Conservation (phyloP, 2,113 vertebrate genomes). For the Isurus oxyrinchus region DNA sequence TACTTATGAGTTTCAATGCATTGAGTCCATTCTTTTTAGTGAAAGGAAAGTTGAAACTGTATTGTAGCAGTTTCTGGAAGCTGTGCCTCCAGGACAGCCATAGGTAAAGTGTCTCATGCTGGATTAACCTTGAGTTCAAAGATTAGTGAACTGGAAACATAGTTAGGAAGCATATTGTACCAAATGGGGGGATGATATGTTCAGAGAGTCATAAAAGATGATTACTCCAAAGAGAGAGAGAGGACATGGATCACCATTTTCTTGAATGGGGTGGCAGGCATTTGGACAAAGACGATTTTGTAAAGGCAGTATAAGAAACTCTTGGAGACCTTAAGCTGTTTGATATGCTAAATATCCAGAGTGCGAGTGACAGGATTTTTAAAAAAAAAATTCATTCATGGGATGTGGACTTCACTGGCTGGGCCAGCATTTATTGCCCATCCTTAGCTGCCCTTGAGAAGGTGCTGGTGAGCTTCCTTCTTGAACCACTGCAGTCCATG, state of each 20-base stretch:
- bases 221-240: not conserved
- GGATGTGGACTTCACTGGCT: no score
- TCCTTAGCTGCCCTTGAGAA: no score
- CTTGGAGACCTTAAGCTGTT: not conserved
- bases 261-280: not conserved
- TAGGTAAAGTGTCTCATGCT: not conserved
- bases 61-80: not conserved
- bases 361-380: not conserved
- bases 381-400: no score
- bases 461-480: no score
- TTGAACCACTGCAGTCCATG: no score
- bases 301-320: not conserved
- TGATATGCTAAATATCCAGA: not conserved
- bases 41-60: not conserved
- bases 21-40: not conserved
- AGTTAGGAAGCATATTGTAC: not conserved
- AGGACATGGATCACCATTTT: not conserved
- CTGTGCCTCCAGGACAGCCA: not conserved
- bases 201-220: not conserved
- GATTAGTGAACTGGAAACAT: not conserved
- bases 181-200: not conserved
- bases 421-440: no score
- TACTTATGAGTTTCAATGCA: not conserved
- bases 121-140: not conserved
- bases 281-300: not conserved